Percentiles rank a stretch among this genome's conserved stretches.
phyloP scores from a whole-genome alignment of 2,113 vertebrate species.

The Megaptera novaeangliae region DNA sequence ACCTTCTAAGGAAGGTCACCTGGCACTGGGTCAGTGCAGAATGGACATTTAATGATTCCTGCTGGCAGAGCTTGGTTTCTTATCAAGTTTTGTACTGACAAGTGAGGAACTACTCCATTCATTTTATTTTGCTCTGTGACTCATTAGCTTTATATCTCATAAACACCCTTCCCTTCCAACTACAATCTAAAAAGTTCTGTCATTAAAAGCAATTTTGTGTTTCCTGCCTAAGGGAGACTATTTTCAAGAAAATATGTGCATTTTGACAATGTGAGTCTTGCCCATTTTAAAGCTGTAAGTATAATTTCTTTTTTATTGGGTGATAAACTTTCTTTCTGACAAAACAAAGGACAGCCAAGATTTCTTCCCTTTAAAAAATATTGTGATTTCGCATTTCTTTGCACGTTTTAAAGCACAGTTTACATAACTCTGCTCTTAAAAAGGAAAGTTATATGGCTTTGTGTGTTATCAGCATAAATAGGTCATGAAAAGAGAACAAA shows the following conservation, averaged over 20 bases:
- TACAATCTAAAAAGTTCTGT: slow-evolving; percentile 59
- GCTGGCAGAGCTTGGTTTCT: slow-evolving; percentile 41
- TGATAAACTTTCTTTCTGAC: slow-evolving; percentile 61
- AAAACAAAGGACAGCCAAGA: slow-evolving; percentile 36
- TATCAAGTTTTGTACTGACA: slow-evolving; percentile 61
- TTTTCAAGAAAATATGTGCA: slow-evolving; percentile 56
- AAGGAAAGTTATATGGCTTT: neutral
- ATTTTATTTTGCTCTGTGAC: slow-evolving; percentile 70
- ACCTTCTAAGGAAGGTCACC: slow-evolving; percentile 66
- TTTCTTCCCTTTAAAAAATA: slow-evolving; percentile 43
- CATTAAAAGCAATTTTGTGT: slow-evolving; percentile 67
- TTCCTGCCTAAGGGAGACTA: slow-evolving; percentile 51
- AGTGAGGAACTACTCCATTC: slow-evolving; percentile 48
- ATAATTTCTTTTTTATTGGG: slow-evolving; percentile 62
- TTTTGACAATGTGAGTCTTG: slow-evolving; percentile 8
- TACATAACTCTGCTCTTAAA: slow-evolving; percentile 14
- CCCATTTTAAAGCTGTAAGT: slow-evolving; percentile 60
- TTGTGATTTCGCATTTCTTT: slow-evolving; percentile 57
- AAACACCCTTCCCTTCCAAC: slow-evolving; percentile 61
- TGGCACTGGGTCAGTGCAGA: slow-evolving; percentile 52
- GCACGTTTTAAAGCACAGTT: slow-evolving; percentile 7
- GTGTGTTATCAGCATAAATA: neutral
- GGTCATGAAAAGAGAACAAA: slow-evolving; percentile 35
- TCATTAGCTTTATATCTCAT: slow-evolving; percentile 70
- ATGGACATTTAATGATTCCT: slow-evolving; percentile 30